Evolutionary conservation across 2,113 vertebrate species (phyloP).

Genomic region (Rhinoptilus africanus): DNA sequence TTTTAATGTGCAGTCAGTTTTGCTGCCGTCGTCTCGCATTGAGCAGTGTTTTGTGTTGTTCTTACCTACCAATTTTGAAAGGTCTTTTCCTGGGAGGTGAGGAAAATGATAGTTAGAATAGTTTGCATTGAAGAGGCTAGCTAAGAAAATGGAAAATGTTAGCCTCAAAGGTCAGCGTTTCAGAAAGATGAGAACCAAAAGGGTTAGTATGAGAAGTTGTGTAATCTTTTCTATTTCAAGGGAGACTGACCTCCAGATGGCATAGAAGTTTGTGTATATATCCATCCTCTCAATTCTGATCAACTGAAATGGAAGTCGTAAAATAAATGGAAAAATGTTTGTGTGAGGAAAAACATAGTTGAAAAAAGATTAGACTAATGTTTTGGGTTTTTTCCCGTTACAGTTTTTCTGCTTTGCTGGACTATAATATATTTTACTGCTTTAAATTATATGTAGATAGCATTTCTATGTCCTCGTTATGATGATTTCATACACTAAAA

Average conservation of each 20-base stretch:
- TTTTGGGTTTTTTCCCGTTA: background rate
- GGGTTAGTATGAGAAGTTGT: background rate
- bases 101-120: background rate
- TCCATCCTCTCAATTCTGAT: background rate
- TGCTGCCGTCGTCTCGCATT: background rate
- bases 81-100: background rate
- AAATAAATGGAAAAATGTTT: background rate
- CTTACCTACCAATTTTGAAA: background rate
- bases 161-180: background rate
- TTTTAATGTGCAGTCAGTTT: background rate
- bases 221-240: constrained; percentile 1
- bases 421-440: background rate
- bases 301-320: background rate
- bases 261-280: background rate
- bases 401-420: background rate
- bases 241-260: background rate
- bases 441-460: background rate
- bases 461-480: background rate
- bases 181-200: background rate
- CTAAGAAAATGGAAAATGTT: constrained; percentile 10
- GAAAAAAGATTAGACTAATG: background rate
- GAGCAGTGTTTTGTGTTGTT: background rate
- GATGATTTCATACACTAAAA: background rate
- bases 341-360: background rate
- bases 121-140: background rate